Base-by-base conservation (phyloP, 2,113 vertebrate species). In the Gnathonemus longibarbis region DNA sequence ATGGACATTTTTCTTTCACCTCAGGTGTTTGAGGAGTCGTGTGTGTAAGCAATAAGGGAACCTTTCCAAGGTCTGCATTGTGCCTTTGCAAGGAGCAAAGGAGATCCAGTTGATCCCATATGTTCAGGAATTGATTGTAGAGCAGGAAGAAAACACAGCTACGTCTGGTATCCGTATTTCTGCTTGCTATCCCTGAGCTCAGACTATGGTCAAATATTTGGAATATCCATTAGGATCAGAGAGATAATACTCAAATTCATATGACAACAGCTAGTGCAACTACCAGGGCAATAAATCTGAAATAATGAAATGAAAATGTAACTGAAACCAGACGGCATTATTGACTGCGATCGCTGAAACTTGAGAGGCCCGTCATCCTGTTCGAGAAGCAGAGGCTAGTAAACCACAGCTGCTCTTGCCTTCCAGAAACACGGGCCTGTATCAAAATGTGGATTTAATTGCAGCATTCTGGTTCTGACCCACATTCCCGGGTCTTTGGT, bases 261-360 rank as follows among this genome's bases (percentile, higher is more conserved):
- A 42, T 35, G 52, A 89, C 80, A 92, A 93, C 93, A 92, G 94
- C 92, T 91, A 93, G 94, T 92, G 92, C 93, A 93, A 90, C 91
- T 91, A 91, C 92, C 93, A 93, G 94, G 93, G 94, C 89, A 84
- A 95, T 95, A 96, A 95, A 95, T 96, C 94, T 93, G 90, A 95
- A 95, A 95, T 96, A 96, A 96, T 96, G 95, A 95, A 95, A 95
- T 91, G 17, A 91, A 86, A 90, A 91, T 92, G 74, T 95, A 95
- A 96, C 94, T 95, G 92, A 91, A 95, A 95, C 93, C 95, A 96
- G 92, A 93, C 94, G 92, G 66, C 90, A 90, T 90, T 21, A 62
- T 91, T 92, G 92, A 94, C 92, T 92, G 90, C 91, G 84, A 88
- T 93, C n/a, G 15, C 19, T 27, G 95, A 92, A 95, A 95, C 92